Evolutionary conservation across 2,888 invertebrate species (phyloP), one percentile per base, ranked within the genome.

Genomic region (Cenopis cana): DNA sequence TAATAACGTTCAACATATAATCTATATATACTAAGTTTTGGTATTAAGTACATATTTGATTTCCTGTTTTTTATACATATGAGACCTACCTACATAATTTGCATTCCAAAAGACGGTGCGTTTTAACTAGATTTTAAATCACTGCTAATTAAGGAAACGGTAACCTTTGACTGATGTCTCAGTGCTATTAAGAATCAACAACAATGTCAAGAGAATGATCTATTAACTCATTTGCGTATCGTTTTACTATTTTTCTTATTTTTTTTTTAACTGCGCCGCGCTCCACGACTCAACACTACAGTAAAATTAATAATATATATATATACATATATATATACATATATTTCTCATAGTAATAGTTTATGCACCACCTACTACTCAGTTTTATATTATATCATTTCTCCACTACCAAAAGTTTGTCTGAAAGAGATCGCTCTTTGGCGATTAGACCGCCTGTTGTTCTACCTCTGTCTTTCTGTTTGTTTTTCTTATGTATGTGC

Each of bases 81-180:
- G 24, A n/a, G n/a, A n/a, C 24, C 24, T 1, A 24, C 24, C 24
- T 24, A 24, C 24, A 24, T 64, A 41, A 65, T 71, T 65, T 61
- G 14, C 29, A 69, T 62, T 72, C 55, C 55, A 18, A 24, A 11
- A 54, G 62, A 55, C 73, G 76, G 76, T 67, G 18, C 57, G 70
- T 73, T 76, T 74, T 3, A 76, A 72, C 68, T 76, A 18, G 12
- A 20, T 56, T 66, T n/a, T 65, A 81, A 75, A 38, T 80, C 79
- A 81, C 76, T 79, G 67, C 24, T 46, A 72, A 79, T 77, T 77
- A 77, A 81, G 80, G 82, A 81, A 83, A 74, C 73, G 68, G 56
- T 66, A 73, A 76, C 76, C 66, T 74, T 75, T 73, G 69, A 71
- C 52, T 75, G 76, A 77, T 78, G 68, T 74, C 72, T 76, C 75